Evolutionary conservation across 1,140 invertebrate species (phyloP).

Genomic region (Cydia splendana): DNA sequence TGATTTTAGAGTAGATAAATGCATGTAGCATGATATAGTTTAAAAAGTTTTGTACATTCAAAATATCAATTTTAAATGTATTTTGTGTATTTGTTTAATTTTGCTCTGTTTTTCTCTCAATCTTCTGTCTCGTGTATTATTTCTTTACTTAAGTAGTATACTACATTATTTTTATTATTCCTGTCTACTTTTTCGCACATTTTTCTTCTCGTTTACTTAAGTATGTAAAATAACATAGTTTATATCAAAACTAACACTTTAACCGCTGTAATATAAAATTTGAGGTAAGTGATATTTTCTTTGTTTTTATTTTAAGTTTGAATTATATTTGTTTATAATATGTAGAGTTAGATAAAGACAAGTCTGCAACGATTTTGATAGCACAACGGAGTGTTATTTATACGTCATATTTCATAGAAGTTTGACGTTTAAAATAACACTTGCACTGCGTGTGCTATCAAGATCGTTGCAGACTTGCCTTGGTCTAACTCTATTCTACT

Average conservation of each 20-base stretch:
- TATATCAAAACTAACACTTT: slow-evolving; percentile 11
- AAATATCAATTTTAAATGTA: not conserved
- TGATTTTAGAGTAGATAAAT: not conserved
- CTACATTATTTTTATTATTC: slow-evolving; percentile 36
- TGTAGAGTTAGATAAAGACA: too few relatives aligned
- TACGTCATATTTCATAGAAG: too few relatives aligned
- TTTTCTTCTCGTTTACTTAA: slow-evolving; percentile 52
- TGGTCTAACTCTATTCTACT: not conserved
- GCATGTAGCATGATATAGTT: slow-evolving; percentile 5
- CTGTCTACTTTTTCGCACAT: slow-evolving; percentile 71
- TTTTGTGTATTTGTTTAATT: not conserved
- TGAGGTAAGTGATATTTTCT: not conserved
- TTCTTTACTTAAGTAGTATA: slow-evolving; percentile 18
- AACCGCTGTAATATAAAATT: not conserved
- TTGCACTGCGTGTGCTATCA: too few relatives aligned
- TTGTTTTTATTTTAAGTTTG: not conserved
- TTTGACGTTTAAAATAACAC: too few relatives aligned
- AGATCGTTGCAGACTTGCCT: too few relatives aligned
- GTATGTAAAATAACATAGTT: slow-evolving; percentile 24
- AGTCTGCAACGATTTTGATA: too few relatives aligned
- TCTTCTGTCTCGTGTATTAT: slow-evolving; percentile 9
- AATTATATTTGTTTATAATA: not conserved
- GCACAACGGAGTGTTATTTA: too few relatives aligned
- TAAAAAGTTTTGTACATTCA: not conserved
- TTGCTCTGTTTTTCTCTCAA: not conserved